Evolutionary conservation across 2,113 vertebrate genomes (phyloP).

Genomic region (Vidua chalybeata): DNA sequence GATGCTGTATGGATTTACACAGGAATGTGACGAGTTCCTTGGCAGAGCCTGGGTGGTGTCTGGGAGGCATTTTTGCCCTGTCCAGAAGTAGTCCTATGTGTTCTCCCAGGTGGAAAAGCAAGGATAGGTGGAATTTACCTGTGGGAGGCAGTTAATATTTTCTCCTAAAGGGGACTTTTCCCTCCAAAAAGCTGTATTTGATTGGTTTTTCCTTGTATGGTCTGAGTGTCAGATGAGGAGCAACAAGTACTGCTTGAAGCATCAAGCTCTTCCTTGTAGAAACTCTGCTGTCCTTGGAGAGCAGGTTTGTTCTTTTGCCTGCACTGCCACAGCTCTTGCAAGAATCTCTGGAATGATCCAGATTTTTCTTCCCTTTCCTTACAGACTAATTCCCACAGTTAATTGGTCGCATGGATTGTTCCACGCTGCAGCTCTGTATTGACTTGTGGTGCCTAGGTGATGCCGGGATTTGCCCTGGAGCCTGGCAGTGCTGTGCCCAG

Average conservation of each 20-base stretch:
- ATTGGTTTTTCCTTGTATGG: neutral
- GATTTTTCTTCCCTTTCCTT: neutral
- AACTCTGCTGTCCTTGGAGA: neutral
- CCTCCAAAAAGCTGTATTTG: neutral
- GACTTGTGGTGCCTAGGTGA: neutral
- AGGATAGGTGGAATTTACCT: neutral
- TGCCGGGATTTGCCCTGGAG: neutral
- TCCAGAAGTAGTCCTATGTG: neutral
- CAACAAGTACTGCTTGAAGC: neutral
- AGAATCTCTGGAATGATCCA: neutral
- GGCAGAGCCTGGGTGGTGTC: rapidly evolving
- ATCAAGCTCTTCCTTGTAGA: neutral
- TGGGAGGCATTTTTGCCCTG: neutral
- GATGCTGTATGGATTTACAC: neutral
- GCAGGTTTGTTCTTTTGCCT: neutral
- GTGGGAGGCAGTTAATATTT: neutral
- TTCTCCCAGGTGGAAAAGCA: neutral
- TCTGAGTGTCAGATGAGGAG: neutral
- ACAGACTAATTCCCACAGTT: neutral
- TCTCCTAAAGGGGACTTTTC: neutral
- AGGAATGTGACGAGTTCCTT: neutral
- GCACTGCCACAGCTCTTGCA: neutral
- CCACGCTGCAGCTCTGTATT: rapidly evolving
- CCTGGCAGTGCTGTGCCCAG: neutral
- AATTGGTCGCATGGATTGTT: neutral